A percentile compares a stretch with the other conserved stretches of the same genome.
Evolutionary conservation across 2,113 vertebrate genomes (phyloP).

Genomic region (Hucho hucho): DNA sequence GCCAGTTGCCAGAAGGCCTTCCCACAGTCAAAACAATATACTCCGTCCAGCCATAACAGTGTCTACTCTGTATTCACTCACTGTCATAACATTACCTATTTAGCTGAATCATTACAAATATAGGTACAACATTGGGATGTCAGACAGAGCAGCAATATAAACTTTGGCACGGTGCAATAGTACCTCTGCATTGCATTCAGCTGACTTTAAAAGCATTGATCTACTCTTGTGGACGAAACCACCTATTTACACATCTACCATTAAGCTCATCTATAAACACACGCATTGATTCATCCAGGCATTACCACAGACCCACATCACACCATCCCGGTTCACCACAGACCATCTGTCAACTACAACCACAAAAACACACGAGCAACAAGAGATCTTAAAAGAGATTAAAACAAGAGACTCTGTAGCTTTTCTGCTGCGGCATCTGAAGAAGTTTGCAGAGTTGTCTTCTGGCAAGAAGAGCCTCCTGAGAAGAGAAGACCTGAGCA

Average conservation of each 20-base stretch:
- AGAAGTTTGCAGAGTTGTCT: constrained; percentile 79
- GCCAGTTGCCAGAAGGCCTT: neutral
- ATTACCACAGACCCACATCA: too few species aligned
- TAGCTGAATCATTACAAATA: neutral
- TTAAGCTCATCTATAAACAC: too few species aligned
- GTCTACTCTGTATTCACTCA: constrained; percentile 10
- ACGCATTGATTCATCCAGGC: too few species aligned
- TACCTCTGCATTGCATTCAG: neutral
- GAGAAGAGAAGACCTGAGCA: constrained; percentile 49
- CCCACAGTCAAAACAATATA: constrained; percentile 13
- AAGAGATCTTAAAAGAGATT: neutral
- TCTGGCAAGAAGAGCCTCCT: constrained; percentile 80
- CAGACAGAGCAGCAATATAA: too few species aligned
- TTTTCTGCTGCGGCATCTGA: constrained; percentile 75
- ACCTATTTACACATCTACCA: too few species aligned
- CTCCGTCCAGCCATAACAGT: neutral
- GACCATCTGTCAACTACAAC: neutral
- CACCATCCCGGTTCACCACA: neutral
- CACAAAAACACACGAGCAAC: neutral
- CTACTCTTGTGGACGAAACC: neutral
- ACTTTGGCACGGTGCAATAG: neutral
- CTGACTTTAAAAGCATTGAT: neutral
- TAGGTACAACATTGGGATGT: too few species aligned
- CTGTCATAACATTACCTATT: neutral
- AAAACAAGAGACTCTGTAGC: constrained; percentile 65